Evolutionary conservation across 2,113 vertebrate species (phyloP), one percentile per base, ranked within the genome.

Genomic region (Tachysurus fulvidraco): DNA sequence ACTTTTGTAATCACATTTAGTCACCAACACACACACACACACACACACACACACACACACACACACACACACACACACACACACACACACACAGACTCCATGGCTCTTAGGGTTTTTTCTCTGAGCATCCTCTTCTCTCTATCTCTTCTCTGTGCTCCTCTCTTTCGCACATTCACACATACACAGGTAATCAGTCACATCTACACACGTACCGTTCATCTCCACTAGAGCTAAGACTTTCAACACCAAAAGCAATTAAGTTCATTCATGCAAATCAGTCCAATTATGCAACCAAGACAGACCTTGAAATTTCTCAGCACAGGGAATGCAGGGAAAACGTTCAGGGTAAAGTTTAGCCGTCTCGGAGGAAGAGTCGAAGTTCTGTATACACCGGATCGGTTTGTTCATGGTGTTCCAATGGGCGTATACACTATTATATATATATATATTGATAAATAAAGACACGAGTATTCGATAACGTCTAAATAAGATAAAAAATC

Each of bases 251-350:
- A 89, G 92, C 93, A 93, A 95, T 94, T 94, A 94, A 93, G 89
- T 93, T 94, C 91, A 94, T 83, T 92, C 93, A 93, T 92, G 94
- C 93, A 94, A 92, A 92, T 90, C 92, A 91, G 89, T 94, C 92
- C 92, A 94, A 94, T 94, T 94, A 93, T 92, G 92, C 87, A 91
- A 90, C 92, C 86, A 92, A 91, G 92, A 93, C 90, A 93, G 92
- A 91, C 88, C 92, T 89, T 90, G 88, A 92, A 93, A 91, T 92
- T 89, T 87, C 59, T 83, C 14, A 73, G 64, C 41, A 23, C 25
- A 46, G 36, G 36, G n/a, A 54, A n/a, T 30, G 16, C 78, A 65
- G 4, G 64, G 25, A 81, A 36, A 64, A 73, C 28, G 54, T 57
- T 73, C 30, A 60, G 73, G 17, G 52, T 81, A 59, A 54, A 41